Conservation (phyloP, 2,888 invertebrate genomes). For the Ptychoptera albimana region DNA sequence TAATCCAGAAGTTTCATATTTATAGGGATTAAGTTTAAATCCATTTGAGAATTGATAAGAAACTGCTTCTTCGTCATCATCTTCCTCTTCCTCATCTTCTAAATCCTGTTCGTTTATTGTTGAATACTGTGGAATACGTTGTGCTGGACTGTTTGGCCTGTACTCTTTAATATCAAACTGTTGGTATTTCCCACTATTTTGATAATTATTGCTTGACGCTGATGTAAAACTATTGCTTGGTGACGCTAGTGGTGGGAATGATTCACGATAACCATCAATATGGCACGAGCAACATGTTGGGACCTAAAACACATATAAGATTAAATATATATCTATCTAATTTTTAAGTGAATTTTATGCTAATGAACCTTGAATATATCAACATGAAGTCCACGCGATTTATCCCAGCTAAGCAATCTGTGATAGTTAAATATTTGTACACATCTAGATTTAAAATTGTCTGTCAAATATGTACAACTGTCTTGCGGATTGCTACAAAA, state of each 20-base stretch:
- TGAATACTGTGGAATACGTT: conserved; percentile 10
- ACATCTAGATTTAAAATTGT: conserved; percentile 65
- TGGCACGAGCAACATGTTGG: conserved; percentile 73
- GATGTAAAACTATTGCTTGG: not conserved
- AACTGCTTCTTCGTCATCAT: conserved; percentile 10
- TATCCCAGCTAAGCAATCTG: conserved; percentile 65
- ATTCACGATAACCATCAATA: conserved; percentile 56
- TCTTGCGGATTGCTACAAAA: conserved; percentile 50
- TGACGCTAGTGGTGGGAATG: conserved; percentile 38
- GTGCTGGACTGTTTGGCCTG: conserved; percentile 5
- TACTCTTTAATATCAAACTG: conserved; percentile 29
- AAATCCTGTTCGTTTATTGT: conserved; percentile 16
- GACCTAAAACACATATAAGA: conserved; percentile 38
- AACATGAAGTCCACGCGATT: conserved; percentile 61
- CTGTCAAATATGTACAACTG: conserved; percentile 61
- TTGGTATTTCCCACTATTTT: conserved; percentile 11
- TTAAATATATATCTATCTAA: not conserved
- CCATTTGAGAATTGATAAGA: conserved; percentile 13
- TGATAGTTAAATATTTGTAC: conserved; percentile 74
- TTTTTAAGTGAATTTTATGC: not conserved
- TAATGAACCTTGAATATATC: conserved; percentile 58
- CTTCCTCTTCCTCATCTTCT: conserved; percentile 20
- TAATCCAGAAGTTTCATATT: conserved; percentile 18
- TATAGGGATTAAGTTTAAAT: conserved; percentile 11
- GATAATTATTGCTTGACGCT: not conserved